A percentile compares a stretch with the other conserved stretches of the same genome.
phyloP scores from a whole-genome alignment of 2,113 vertebrate genomes.

The Oreocharis arfaki region DNA sequence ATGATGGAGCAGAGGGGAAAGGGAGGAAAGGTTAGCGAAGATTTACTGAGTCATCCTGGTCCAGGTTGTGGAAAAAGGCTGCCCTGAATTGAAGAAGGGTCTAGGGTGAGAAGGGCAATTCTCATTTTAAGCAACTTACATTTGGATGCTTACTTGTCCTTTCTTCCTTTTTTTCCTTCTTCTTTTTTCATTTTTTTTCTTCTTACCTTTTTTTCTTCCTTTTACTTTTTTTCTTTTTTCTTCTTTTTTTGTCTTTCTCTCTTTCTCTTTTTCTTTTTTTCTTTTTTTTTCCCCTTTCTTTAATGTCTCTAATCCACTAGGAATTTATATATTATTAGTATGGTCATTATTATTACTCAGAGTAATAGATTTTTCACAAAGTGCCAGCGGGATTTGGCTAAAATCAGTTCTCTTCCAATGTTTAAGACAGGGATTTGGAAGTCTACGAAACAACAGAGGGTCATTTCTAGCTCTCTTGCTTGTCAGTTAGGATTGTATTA shows the following conservation, averaged over 20 bases:
- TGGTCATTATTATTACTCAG: background rate
- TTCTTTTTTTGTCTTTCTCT: background rate
- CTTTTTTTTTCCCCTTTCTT: accelerated
- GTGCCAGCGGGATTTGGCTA: background rate
- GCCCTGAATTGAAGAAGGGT: background rate
- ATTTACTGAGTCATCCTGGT: background rate
- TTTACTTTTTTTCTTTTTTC: accelerated
- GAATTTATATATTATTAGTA: background rate
- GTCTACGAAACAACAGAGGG: background rate
- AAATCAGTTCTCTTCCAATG: background rate
- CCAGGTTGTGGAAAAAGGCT: background rate
- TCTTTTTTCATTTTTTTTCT: accelerated
- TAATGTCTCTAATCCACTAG: background rate
- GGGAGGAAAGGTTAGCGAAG: background rate
- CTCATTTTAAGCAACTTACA: background rate
- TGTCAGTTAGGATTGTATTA: background rate
- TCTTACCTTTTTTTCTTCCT: accelerated
- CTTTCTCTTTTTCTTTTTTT: accelerated
- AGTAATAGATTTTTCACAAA: background rate
- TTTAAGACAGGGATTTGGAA: background rate
- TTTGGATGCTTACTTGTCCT: background rate
- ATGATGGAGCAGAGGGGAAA: background rate
- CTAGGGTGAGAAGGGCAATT: background rate
- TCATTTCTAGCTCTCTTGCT: background rate
- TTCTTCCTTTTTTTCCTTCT: accelerated